Conservation (phyloP, 2,888 invertebrate species). For the Carcina quercana region DNA sequence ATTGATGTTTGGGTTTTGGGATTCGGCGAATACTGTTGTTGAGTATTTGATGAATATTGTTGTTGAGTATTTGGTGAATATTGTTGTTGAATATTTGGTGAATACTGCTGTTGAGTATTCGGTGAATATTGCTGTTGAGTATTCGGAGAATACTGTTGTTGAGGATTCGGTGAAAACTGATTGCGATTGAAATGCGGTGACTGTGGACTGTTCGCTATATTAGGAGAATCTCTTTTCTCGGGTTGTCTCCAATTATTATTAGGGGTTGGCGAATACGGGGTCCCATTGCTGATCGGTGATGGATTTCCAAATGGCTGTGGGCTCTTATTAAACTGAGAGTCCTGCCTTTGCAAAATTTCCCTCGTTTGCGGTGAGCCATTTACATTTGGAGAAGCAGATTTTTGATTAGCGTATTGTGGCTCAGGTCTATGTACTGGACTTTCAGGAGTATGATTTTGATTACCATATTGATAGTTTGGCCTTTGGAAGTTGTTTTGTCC, state of each 20-base stretch:
- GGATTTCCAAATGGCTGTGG: constrained; percentile 59
- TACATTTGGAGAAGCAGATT: constrained; percentile 42
- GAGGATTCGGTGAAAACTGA: constrained; percentile 37
- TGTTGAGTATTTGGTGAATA: no score
- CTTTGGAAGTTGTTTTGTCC: constrained; percentile 40
- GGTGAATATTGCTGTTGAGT: no score
- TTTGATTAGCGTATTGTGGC: constrained; percentile 59
- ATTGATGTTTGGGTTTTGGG: constrained; percentile 39
- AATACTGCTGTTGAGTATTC: no score
- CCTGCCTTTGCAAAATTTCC: constrained; percentile 59
- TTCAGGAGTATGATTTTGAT: constrained; percentile 48
- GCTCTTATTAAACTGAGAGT: constrained; percentile 69
- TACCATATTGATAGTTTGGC: constrained; percentile 31
- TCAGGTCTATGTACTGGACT: constrained; percentile 67
- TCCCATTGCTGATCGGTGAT: constrained; percentile 43
- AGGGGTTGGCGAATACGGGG: constrained; percentile 55
- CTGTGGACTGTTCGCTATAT: constrained; percentile 33
- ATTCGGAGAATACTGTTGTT: constrained; percentile 47
- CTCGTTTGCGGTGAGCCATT: constrained; percentile 52
- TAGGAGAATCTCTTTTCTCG: constrained; percentile 59
- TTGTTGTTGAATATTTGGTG: no score
- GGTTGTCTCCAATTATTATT: constrained; percentile 67
- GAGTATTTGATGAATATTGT: constrained; percentile 37
- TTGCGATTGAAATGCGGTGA: constrained; percentile 29
- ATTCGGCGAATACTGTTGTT: constrained; percentile 41